Evolutionary conservation across 2,797 vertebrate species (phyloP), one percentile per base, ranked within the genome.

Genomic region (Limnodromus scolopaceus): DNA sequence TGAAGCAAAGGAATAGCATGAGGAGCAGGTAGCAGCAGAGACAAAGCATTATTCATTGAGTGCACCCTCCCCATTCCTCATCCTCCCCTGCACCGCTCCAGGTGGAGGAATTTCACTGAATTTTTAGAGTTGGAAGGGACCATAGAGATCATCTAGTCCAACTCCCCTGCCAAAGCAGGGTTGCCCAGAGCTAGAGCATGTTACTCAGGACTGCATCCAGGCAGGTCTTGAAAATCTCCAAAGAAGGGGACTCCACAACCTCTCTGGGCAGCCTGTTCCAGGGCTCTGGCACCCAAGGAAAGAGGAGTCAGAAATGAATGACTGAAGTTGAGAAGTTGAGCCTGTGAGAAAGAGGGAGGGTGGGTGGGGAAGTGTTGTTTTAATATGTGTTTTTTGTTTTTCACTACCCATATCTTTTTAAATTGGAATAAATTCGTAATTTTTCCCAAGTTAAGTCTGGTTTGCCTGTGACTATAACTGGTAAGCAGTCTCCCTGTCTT

Each of bases 11-110:
- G 17, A 76, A 43, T 18, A 64, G 23, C 2, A 1, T 23, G 16
- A 69, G 30, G 9, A 81, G 28, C 39, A 84, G 5, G 20, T 14
- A 61, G 9, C 4, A 84, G 28, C 9, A 38, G 41, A 61, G 23
- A 49, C 5, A n/a, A 69, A 51, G 4, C 20, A 19, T 64, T 55
- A 28, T 4, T 19, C 4, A 49, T 10, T 28, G 18, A 55, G 22
- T 0, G 0, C 55, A 30, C 13, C 6, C 4, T 5, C 24, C 24
- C 12, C 13, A 28, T 25, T 11, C 32, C 5, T 36, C 28, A 36
- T 5, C 5, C 4, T 4, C 5, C 4, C 22, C n/a, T 51, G 28
- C 2, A 3, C 51, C 13, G 6, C 13, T 28, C 23, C 60, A 11
- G 10, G 22, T 30, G 32, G 18, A 68, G 19, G n/a, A n/a, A n/a